phyloP scores from a whole-genome alignment of 2,888 invertebrate genomes.

The Stegophylla sp. region DNA sequence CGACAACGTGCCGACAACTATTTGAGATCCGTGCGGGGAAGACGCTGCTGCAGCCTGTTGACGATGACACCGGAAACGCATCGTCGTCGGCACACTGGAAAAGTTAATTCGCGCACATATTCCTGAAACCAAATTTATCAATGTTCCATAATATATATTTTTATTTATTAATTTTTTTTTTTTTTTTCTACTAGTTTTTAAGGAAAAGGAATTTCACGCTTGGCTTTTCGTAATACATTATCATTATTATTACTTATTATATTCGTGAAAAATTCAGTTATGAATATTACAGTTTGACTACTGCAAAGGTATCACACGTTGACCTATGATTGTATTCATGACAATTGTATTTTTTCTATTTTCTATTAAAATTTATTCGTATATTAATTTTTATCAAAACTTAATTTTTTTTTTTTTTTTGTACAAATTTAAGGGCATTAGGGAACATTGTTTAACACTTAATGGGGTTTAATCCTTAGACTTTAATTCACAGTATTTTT shows the following conservation, averaged over 20 bases:
- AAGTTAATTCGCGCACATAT: constrained; percentile 19
- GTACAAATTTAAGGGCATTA: constrained; percentile 43
- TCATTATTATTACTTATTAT: background rate
- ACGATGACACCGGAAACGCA: background rate
- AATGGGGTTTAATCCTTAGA: constrained; percentile 14
- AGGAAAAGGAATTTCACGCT: constrained; percentile 24
- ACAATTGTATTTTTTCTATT: too few species aligned
- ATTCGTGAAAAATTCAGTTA: background rate
- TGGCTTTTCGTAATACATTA: constrained; percentile 18
- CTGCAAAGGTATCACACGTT: too few species aligned
- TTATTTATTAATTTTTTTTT: constrained; percentile 26
- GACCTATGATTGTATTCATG: too few species aligned
- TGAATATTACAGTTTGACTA: too few species aligned
- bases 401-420: constrained; percentile 17
- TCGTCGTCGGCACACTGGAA: background rate
- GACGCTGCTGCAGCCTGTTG: background rate
- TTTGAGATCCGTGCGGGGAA: background rate
- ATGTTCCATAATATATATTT: constrained; percentile 37
- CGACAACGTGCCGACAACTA: constrained; percentile 43
- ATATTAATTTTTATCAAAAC: constrained; percentile 24
- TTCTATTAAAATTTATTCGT: background rate
- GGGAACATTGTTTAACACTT: constrained; percentile 2
- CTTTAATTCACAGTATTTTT: constrained; percentile 44
- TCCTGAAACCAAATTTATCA: constrained; percentile 39
- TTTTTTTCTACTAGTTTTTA: constrained; percentile 25